Conservation (phyloP, 1,140 invertebrate genomes). For the Druon quercuslanigerum region DNA sequence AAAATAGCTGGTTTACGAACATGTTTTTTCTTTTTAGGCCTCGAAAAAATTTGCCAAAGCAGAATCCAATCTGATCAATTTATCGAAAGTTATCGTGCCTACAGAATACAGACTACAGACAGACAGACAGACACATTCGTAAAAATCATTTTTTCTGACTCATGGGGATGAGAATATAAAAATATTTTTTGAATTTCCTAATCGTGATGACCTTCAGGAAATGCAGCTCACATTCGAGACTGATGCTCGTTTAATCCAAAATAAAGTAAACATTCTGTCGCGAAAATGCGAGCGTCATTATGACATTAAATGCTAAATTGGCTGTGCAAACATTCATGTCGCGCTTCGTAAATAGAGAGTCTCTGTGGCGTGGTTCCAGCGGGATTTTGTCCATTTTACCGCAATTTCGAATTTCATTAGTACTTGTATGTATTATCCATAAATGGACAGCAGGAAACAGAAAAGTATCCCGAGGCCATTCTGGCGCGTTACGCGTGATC, state of each 20-base stretch:
- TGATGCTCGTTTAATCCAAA: constrained; percentile 21
- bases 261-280: constrained; percentile 18
- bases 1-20: no score
- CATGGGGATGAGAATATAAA: no score
- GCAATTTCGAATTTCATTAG: constrained; percentile 21
- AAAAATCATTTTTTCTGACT: no score
- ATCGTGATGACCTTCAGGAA: constrained; percentile 23
- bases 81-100: no score
- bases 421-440: neutral
- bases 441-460: neutral
- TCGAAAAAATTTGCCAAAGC: no score
- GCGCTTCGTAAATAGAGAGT: constrained; percentile 8
- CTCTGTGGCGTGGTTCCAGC: neutral
- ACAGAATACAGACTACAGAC: no score
- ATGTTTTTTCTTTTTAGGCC: no score
- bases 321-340: constrained; percentile 12
- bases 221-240: neutral
- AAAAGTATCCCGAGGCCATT: constrained; percentile 12
- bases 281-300: constrained; percentile 22
- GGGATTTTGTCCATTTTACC: neutral
- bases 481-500: constrained; percentile 5
- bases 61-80: no score
- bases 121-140: no score
- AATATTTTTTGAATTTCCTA: neutral
- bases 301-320: constrained; percentile 30